Conservation (phyloP, 2,888 invertebrate species). For the Lochmaea crataegi region DNA sequence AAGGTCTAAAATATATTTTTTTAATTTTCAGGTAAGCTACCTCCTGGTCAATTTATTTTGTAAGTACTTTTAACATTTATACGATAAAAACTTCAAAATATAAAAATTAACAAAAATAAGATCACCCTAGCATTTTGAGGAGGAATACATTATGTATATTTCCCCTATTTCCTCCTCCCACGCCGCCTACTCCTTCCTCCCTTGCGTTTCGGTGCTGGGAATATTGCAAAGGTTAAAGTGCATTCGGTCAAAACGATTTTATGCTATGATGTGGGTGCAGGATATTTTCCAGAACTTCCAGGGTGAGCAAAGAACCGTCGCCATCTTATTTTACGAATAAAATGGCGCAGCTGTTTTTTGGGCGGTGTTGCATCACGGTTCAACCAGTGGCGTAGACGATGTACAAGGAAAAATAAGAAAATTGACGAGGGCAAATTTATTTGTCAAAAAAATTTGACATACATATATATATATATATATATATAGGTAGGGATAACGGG, state of each 20-base stretch:
- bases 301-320: slow-evolving; percentile 11
- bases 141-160: background rate
- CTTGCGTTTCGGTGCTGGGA: slow-evolving; percentile 10
- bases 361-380: background rate
- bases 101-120: no score
- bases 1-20: no score
- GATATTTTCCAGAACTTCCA: slow-evolving; percentile 12
- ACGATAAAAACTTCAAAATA: no score
- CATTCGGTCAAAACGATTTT: slow-evolving; percentile 32
- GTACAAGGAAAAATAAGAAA: no score
- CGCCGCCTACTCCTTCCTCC: background rate
- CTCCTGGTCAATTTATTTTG: no score
- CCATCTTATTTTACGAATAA: slow-evolving; percentile 13
- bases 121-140: background rate
- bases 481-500: no score
- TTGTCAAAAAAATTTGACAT: no score
- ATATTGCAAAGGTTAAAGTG: slow-evolving; percentile 39
- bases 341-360: slow-evolving; percentile 2
- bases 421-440: no score
- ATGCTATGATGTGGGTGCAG: slow-evolving; percentile 13
- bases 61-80: no score
- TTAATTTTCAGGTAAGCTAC: no score
- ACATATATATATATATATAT: no score
- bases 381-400: background rate
- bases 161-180: background rate